phyloP scores from a whole-genome alignment of 37 sponge, comb jelly and placozoan genomes.

The Chondrilla cf. caribensis region DNA sequence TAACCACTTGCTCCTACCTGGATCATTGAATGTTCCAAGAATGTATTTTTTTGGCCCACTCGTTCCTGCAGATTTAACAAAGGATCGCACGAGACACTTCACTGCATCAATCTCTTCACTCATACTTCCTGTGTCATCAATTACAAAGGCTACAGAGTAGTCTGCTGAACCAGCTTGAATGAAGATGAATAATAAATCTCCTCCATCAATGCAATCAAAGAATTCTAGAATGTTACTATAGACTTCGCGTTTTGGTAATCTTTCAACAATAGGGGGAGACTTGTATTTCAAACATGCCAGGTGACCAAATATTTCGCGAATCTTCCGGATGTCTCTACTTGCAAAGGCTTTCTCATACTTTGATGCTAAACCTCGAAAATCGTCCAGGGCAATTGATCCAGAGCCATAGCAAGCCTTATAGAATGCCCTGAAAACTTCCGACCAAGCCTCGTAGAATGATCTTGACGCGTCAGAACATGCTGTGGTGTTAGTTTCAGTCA shows the following conservation, averaged over 20 bases:
- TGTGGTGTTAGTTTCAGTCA: neutral
- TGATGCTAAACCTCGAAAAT: neutral
- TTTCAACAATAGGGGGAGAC: neutral
- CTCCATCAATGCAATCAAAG: neutral
- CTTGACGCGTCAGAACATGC: neutral
- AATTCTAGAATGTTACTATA: neutral
- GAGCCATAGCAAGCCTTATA: neutral
- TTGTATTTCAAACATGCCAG: neutral
- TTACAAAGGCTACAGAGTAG: neutral
- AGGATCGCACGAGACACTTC: constrained; percentile 4
- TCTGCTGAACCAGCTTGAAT: neutral
- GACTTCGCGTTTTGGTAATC: neutral
- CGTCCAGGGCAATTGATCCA: neutral
- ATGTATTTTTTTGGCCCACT: neutral
- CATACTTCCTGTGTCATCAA: constrained; percentile 25
- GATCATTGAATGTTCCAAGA: constrained; percentile 4
- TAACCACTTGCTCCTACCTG: too few species aligned
- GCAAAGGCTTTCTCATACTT: neutral
- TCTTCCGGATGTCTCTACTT: neutral
- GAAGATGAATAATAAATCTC: neutral
- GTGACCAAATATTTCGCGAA: neutral
- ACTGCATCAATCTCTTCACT: neutral
- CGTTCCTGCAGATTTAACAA: neutral
- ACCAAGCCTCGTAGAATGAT: neutral
- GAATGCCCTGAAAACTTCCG: neutral